phyloP scores from a whole-genome alignment of 2,888 invertebrate genomes.

The Stratiomys singularior region DNA sequence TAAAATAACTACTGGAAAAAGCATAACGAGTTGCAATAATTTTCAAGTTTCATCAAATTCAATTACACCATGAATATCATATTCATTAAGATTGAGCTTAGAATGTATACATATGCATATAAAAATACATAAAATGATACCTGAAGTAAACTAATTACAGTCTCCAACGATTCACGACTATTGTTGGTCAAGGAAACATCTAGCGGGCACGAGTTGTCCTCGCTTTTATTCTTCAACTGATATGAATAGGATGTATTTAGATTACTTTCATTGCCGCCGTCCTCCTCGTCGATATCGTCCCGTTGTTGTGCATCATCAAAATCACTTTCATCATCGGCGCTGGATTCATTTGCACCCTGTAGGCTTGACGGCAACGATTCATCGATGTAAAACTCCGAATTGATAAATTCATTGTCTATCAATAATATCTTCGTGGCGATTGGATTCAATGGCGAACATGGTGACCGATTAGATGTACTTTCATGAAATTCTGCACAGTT shows the following conservation, averaged over 20 bases:
- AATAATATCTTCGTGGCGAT: constrained; percentile 47
- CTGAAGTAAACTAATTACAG: constrained; percentile 55
- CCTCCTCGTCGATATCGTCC: constrained; percentile 46
- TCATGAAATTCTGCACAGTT: neutral
- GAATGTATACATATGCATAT: constrained; percentile 43
- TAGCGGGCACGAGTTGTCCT: constrained; percentile 39
- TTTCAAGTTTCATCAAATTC: too few species aligned
- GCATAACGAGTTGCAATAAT: too few species aligned
- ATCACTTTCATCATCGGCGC: constrained; percentile 26
- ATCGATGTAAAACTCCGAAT: constrained; percentile 88
- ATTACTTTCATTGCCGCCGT: constrained; percentile 35
- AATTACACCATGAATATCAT: too few species aligned
- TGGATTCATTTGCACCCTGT: constrained; percentile 54
- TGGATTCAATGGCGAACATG: constrained; percentile 16
- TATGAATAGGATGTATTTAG: constrained; percentile 42
- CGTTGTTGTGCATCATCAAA: neutral
- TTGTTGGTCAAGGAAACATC: constrained; percentile 48
- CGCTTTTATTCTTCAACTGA: constrained; percentile 35
- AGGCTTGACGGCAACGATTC: constrained; percentile 88
- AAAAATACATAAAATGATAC: constrained; percentile 52
- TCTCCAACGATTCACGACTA: constrained; percentile 54
- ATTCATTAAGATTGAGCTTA: neutral
- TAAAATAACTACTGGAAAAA: too few species aligned
- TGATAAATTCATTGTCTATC: constrained; percentile 72
- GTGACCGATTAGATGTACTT: neutral